phyloP scores from a whole-genome alignment of 2,113 vertebrate genomes.

The Zosterops borbonicus region DNA sequence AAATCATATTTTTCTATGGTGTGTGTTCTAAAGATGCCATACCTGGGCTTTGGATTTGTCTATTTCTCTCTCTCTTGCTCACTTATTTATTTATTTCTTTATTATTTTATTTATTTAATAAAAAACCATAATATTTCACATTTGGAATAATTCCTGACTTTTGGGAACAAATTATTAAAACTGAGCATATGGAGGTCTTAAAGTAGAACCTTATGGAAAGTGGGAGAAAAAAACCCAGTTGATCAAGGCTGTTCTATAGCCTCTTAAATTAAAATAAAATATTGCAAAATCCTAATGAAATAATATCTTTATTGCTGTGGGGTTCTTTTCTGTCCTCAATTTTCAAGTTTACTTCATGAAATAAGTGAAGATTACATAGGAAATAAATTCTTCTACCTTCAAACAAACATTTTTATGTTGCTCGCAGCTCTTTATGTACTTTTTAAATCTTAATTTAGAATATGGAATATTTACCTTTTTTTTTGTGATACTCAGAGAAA shows the following conservation, averaged over 20 bases:
- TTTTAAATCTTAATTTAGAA: neutral
- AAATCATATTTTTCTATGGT: conserved; percentile 12
- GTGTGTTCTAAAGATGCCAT: conserved; percentile 43
- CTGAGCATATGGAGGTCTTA: conserved; percentile 80
- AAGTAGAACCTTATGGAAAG: conserved; percentile 76
- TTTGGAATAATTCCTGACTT: conserved; percentile 78
- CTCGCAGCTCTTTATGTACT: neutral
- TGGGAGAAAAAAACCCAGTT: neutral
- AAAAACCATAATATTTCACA: conserved; percentile 69
- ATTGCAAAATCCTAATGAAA: conserved; percentile 37
- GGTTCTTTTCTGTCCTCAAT: neutral
- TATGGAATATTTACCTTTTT: neutral
- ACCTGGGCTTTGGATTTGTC: conserved; percentile 59
- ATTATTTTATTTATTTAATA: conserved; percentile 59
- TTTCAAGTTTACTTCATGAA: neutral
- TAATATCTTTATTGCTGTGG: neutral
- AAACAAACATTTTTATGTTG: neutral
- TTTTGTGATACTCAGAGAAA: neutral
- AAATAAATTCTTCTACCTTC: neutral
- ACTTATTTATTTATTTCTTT: conserved; percentile 8
- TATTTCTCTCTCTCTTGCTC: neutral
- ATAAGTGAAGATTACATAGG: neutral
- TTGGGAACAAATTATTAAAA: conserved; percentile 77
- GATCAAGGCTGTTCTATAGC: conserved; percentile 67
- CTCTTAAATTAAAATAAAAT: conserved; percentile 70